These are phyloP conservation scores for Capricornis sumatraensis DNA, from an alignment of 2,113 vertebrate genomes.

Conservation along the genomic window DNA sequence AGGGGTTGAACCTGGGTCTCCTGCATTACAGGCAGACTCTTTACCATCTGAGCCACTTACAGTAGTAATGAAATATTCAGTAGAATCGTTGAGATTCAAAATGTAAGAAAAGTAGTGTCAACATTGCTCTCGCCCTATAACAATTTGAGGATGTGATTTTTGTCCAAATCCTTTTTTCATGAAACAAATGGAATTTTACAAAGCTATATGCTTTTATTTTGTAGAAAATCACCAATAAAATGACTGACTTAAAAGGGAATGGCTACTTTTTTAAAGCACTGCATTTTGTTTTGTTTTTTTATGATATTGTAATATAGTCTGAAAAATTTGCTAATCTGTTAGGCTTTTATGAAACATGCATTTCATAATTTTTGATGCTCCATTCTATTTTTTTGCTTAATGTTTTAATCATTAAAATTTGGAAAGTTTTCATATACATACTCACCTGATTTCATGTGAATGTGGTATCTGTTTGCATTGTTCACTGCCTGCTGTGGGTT, in stretches of 20 bases:
- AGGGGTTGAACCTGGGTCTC: background rate
- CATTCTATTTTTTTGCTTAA: background rate
- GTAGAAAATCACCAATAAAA: background rate
- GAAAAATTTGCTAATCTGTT: background rate
- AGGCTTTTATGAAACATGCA: background rate
- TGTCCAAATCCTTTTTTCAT: background rate
- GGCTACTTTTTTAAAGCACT: background rate
- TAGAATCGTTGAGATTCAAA: background rate
- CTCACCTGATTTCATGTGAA: conserved; percentile 45
- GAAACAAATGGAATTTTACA: conserved; percentile 5
- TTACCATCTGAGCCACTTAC: background rate
- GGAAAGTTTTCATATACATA: background rate
- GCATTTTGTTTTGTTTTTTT: background rate
- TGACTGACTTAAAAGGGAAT: background rate
- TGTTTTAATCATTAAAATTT: background rate
- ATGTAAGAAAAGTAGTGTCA: background rate
- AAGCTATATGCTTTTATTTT: background rate
- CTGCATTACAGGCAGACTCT: background rate
- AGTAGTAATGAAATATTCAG: background rate
- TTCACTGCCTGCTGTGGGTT: conserved; percentile 1
- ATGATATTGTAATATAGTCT: background rate
- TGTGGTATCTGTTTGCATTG: conserved; percentile 26
- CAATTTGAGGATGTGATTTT: background rate
- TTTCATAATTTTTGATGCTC: background rate
- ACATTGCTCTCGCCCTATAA: background rate